Percentiles rank a stretch among this genome's conserved stretches.
Evolutionary conservation across 2,113 vertebrate species (phyloP).

Genomic region (Lasiurus cinereus): DNA sequence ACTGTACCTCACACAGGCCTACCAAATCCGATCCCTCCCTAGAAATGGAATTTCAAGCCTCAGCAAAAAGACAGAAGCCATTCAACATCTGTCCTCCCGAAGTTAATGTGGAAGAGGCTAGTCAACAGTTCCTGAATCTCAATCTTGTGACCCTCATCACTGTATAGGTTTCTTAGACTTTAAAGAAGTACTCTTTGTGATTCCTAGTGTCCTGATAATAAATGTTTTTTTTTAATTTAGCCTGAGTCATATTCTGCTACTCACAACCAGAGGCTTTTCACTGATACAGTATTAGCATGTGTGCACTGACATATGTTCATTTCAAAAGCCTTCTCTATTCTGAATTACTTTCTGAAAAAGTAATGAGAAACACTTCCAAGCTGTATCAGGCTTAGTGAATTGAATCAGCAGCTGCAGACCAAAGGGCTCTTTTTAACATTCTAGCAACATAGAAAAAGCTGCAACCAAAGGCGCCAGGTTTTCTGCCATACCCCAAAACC

Average conservation of each 20-base stretch:
- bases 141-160: not conserved
- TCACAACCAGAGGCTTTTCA: not conserved
- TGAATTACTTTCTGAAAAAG: slow-evolving; percentile 65
- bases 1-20: not conserved
- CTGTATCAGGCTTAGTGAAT: slow-evolving; percentile 43
- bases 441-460: not conserved
- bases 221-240: slow-evolving; percentile 45
- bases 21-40: not conserved
- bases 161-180: not conserved
- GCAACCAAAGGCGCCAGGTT: not conserved
- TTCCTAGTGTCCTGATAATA: not conserved
- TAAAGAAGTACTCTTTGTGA: not conserved
- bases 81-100: not conserved
- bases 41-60: slow-evolving; percentile 13
- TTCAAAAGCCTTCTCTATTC: not conserved
- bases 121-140: not conserved
- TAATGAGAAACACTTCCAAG: not conserved
- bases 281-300: slow-evolving; percentile 2
- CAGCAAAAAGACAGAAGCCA: not conserved
- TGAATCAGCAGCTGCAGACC: slow-evolving; percentile 64
- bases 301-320: not conserved
- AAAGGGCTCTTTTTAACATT: slow-evolving; percentile 59
- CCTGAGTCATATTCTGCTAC: slow-evolving; percentile 19
- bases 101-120: not conserved
- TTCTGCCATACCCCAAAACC: not conserved